A percentile compares a stretch with the other conserved stretches of the same genome.
These are phyloP conservation scores for Hydrotaea cyrtoneurina DNA, from an alignment of 2,888 invertebrate genomes.

Conservation along the genomic window DNA sequence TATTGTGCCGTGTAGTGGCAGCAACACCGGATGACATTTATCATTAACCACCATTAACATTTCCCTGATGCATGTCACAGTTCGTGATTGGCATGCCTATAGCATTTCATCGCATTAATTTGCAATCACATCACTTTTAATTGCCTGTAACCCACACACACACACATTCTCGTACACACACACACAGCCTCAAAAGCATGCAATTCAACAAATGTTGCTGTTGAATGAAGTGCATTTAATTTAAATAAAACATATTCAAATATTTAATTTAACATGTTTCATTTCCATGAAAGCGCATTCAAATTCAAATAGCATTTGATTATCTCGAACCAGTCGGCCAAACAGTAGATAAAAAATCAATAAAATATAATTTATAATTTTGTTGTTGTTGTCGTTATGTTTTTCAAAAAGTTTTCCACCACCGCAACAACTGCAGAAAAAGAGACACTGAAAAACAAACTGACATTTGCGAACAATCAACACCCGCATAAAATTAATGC, in stretches of 20 bases:
- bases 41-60: conserved; percentile 23
- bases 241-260: conserved; percentile 24
- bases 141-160: conserved; percentile 17
- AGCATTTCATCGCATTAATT: conserved; percentile 33
- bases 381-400: background rate
- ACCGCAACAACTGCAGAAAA: background rate
- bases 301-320: conserved; percentile 36
- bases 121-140: conserved; percentile 10
- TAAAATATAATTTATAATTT: conserved; percentile 26
- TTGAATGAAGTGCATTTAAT: conserved; percentile 12
- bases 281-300: conserved; percentile 23
- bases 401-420: conserved; percentile 10
- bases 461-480: conserved; percentile 11
- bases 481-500: conserved; percentile 38
- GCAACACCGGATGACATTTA: background rate
- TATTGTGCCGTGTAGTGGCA: too few relatives aligned
- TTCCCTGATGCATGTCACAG: conserved; percentile 25
- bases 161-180: background rate
- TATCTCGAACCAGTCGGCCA: background rate
- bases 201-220: conserved; percentile 9
- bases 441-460: background rate
- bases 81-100: conserved; percentile 27
- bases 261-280: conserved; percentile 34
- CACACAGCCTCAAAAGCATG: background rate
- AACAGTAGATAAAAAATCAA: conserved; percentile 15